phyloP scores from a whole-genome alignment of 2,797 vertebrate species.

The Hyperoplus immaculatus region DNA sequence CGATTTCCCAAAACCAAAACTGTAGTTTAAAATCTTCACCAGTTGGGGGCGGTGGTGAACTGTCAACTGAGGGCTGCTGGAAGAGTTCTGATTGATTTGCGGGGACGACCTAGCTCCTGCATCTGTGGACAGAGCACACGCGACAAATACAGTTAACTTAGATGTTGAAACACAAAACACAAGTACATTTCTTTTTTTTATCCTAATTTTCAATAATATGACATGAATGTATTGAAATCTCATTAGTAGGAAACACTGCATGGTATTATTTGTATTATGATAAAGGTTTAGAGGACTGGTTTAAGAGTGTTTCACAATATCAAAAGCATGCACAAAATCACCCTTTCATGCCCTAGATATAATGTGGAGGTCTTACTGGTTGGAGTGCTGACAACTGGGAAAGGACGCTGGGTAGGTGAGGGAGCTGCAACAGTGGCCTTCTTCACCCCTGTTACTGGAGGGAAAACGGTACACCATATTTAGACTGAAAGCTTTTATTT shows the following conservation, averaged over 20 bases:
- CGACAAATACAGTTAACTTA: not conserved
- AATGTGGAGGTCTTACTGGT: constrained; percentile 71
- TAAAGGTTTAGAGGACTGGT: not conserved
- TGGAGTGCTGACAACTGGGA: constrained; percentile 70
- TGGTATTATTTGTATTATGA: too few relatives aligned
- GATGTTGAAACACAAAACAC: too few relatives aligned
- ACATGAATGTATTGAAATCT: too few relatives aligned
- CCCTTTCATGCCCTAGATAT: not conserved
- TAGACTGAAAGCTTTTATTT: constrained; percentile 12
- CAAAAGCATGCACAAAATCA: constrained; percentile 5
- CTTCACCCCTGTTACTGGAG: constrained; percentile 86
- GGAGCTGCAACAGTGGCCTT: constrained; percentile 72
- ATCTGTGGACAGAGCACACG: constrained; percentile 75
- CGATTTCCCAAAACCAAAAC: too few relatives aligned
- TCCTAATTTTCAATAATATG: too few relatives aligned
- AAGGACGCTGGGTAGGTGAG: constrained; percentile 68
- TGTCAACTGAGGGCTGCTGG: constrained; percentile 88
- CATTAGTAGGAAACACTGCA: too few relatives aligned
- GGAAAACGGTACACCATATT: constrained; percentile 28
- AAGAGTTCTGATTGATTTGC: constrained; percentile 74
- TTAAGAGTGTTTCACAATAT: not conserved
- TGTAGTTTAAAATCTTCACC: constrained; percentile 72
- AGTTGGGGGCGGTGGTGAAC: constrained; percentile 92
- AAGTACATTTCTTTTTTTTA: too few relatives aligned
- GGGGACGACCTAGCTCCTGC: constrained; percentile 88